Evolutionary conservation across 1,140 invertebrate species (phyloP).

Genomic region (Scaptomyza pallida): DNA sequence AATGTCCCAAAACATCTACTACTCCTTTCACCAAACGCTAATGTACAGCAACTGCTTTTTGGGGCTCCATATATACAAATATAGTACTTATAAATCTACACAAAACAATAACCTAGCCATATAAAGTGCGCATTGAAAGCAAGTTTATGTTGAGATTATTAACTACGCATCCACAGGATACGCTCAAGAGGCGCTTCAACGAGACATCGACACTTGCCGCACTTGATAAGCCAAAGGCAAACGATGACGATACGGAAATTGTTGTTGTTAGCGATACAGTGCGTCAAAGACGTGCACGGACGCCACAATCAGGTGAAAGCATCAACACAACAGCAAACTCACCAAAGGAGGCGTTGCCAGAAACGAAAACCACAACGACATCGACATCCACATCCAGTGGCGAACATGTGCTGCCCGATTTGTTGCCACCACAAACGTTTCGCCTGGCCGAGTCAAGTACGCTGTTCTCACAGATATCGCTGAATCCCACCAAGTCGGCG

Average conservation of each 20-base stretch:
- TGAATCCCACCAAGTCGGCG: slow-evolving; percentile 43
- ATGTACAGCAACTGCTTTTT: slow-evolving; percentile 51
- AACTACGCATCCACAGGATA: slow-evolving; percentile 63
- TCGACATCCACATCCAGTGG: slow-evolving; percentile 1
- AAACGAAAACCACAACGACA: neutral
- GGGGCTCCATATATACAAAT: slow-evolving; percentile 31
- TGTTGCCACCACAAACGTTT: slow-evolving; percentile 85
- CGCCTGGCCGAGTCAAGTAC: slow-evolving; percentile 88
- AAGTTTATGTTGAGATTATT: slow-evolving; percentile 24
- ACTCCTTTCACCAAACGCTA: slow-evolving; percentile 56
- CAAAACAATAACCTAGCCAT: slow-evolving; percentile 5
- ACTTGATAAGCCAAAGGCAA: slow-evolving; percentile 10
- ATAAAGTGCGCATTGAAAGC: neutral
- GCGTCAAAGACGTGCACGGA: slow-evolving; percentile 77
- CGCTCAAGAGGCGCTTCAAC: slow-evolving; percentile 68
- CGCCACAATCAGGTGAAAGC: slow-evolving; percentile 61
- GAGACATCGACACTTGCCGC: slow-evolving; percentile 50
- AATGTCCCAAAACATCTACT: slow-evolving; percentile 45
- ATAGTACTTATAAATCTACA: slow-evolving; percentile 31
- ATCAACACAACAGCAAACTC: slow-evolving; percentile 32
- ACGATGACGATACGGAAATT: slow-evolving; percentile 79
- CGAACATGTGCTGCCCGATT: slow-evolving; percentile 70
- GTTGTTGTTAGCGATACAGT: slow-evolving; percentile 84
- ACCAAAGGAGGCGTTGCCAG: slow-evolving; percentile 16
- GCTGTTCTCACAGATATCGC: slow-evolving; percentile 89